A percentile compares a stretch with the other conserved stretches of the same genome.
Conservation (phyloP, 2,888 invertebrate species). For the Zaprionus obscuricornis region DNA sequence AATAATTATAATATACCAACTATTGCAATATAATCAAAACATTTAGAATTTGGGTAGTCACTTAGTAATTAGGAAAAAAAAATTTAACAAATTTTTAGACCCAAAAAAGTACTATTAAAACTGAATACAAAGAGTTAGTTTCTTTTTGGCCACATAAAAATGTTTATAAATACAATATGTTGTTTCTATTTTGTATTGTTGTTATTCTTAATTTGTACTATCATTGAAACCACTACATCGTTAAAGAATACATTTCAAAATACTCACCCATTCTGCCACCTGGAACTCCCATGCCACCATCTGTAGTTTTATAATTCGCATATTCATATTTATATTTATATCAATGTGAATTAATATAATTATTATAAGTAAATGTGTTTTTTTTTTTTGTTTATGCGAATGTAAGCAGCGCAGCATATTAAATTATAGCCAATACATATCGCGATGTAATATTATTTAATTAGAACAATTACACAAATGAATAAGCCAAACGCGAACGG, state of each 20-base stretch:
- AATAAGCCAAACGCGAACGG: constrained; percentile 64
- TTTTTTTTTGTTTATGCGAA: constrained; percentile 35
- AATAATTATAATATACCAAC: constrained; percentile 16
- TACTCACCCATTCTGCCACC: constrained; percentile 84
- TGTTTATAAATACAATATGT: constrained; percentile 3
- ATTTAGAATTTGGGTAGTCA: constrained; percentile 12
- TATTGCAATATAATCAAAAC: constrained; percentile 14
- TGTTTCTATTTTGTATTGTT: too few relatives aligned
- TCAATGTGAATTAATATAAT: constrained; percentile 23
- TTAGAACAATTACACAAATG: constrained; percentile 58
- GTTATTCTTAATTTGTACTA: constrained; percentile 11
- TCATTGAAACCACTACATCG: constrained; percentile 34
- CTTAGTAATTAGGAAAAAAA: constrained; percentile 16
- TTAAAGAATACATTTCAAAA: constrained; percentile 32
- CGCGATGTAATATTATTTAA: constrained; percentile 29
- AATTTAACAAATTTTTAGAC: constrained; percentile 30
- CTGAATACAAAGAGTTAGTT: background rate
- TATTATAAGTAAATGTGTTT: too few relatives aligned
- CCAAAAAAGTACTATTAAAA: constrained; percentile 38
- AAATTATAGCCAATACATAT: constrained; percentile 19
- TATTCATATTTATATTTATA: constrained; percentile 32
- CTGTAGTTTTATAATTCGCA: constrained; percentile 70
- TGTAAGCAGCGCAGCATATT: constrained; percentile 54
- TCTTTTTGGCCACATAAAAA: constrained; percentile 15
- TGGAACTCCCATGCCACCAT: constrained; percentile 82